These are phyloP conservation scores for Drosophila mojavensis DNA, from an alignment of 1,140 invertebrate genomes.

Conservation along the genomic window DNA sequence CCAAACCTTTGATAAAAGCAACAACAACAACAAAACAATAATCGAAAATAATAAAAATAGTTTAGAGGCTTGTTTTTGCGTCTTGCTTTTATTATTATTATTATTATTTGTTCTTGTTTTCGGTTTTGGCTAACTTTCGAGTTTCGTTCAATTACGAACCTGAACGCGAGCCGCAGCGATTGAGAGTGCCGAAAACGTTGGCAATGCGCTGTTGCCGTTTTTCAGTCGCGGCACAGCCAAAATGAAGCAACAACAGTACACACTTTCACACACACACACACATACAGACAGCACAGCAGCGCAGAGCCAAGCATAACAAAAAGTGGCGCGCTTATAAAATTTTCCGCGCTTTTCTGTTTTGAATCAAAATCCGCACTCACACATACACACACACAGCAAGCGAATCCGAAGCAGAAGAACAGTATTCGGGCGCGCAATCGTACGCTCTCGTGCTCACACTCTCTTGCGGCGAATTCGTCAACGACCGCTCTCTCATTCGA, in stretches of 20 bases:
- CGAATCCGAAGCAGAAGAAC: background rate
- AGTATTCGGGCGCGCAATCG: conserved; percentile 25
- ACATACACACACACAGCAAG: conserved; percentile 17
- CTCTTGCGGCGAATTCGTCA: conserved; percentile 65
- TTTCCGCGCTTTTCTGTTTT: conserved; percentile 74
- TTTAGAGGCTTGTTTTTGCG: conserved; percentile 67
- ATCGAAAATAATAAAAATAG: conserved; percentile 35
- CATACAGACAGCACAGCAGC: conserved; percentile 3
- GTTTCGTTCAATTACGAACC: conserved; percentile 68
- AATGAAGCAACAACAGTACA: conserved; percentile 41
- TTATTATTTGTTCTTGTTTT: conserved; percentile 36
- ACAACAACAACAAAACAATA: conserved; percentile 2
- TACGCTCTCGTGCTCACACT: conserved; percentile 37
- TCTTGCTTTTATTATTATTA: conserved; percentile 30
- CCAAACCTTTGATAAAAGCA: conserved; percentile 29
- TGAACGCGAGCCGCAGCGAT: conserved; percentile 25
- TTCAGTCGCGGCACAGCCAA: conserved; percentile 56
- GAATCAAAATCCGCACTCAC: conserved; percentile 57
- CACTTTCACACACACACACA: conserved; percentile 5
- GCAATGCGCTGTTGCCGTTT: conserved; percentile 56
- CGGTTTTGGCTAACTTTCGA: conserved; percentile 40
- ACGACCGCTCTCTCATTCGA: conserved; percentile 49
- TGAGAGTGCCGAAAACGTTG: conserved; percentile 30
- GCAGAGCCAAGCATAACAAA: conserved; percentile 40
- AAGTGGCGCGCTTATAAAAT: conserved; percentile 71